Evolutionary conservation across 1,140 invertebrate species (phyloP).

Genomic region (Orchestia grillus): DNA sequence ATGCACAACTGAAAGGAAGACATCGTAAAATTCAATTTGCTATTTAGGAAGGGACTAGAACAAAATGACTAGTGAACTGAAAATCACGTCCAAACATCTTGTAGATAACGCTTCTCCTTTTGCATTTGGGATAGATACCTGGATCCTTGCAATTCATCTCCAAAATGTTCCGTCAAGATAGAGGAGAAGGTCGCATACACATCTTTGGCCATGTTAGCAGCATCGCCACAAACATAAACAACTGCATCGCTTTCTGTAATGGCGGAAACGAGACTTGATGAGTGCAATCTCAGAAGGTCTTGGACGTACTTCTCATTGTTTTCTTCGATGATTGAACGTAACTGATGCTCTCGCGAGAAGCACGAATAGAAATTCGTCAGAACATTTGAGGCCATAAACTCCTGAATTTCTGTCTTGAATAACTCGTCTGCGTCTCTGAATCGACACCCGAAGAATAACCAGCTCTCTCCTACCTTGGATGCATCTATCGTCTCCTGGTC

Average conservation of each 20-base stretch:
- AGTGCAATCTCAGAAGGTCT: conserved; percentile 76
- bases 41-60: not conserved
- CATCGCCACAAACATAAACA: conserved; percentile 85
- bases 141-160: conserved; percentile 65
- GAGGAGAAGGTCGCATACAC: conserved; percentile 77
- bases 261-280: conserved; percentile 74
- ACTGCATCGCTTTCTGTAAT: conserved; percentile 75
- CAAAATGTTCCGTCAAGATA: conserved; percentile 73
- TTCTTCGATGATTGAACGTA: not conserved
- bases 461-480: conserved; percentile 72
- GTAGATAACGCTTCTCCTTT: conserved; percentile 65
- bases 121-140: conserved; percentile 64
- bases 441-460: conserved; percentile 84
- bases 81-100: conserved; percentile 67
- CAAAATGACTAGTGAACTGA: not conserved
- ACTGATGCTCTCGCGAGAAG: conserved; percentile 77
- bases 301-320: conserved; percentile 75
- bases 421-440: conserved; percentile 78
- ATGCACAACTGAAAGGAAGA: not conserved
- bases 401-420: conserved; percentile 74
- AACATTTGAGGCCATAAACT: conserved; percentile 72
- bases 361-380: conserved; percentile 76
- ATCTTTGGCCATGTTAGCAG: conserved; percentile 80
- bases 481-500: conserved; percentile 70
- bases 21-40: not conserved